Conservation (phyloP, 92 coral and sea anemone genomes). For the Galaxea fascicularis region DNA sequence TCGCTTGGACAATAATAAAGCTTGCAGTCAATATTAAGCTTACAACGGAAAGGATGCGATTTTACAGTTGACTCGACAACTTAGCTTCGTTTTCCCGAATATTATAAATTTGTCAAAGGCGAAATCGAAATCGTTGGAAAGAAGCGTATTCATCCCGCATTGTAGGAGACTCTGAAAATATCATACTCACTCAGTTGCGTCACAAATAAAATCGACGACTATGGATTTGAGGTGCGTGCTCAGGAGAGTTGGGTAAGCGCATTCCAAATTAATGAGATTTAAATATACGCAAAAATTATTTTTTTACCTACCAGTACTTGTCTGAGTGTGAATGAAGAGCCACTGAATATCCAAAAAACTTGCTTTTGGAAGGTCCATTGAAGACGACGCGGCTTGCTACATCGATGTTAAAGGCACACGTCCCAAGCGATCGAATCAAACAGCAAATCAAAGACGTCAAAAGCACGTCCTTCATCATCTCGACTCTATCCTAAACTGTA, state of each 20-base stretch:
- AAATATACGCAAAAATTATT: not conserved
- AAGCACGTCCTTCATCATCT: not conserved
- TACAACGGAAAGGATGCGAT: no score
- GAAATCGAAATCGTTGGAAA: no score
- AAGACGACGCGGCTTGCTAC: constrained; percentile 36
- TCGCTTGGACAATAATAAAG: no score
- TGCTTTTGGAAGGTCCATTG: constrained; percentile 31
- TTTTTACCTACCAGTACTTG: constrained; percentile 58
- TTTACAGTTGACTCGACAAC: no score
- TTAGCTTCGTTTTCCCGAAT: no score
- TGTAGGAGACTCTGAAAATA: no score
- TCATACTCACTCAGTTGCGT: no score
- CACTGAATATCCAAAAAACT: constrained; percentile 70
- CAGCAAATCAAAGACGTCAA: not conserved
- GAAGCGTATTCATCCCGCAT: no score
- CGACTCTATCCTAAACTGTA: not conserved
- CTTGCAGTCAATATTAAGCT: no score
- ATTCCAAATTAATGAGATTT: not conserved
- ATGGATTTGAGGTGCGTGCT: no score
- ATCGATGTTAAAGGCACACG: constrained; percentile 62
- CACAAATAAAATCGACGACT: no score
- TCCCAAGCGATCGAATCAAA: not conserved
- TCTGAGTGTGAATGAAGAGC: constrained; percentile 51
- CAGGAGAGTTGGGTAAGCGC: not conserved
- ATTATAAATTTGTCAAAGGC: no score